These are phyloP conservation scores for Apodemia zela DNA, from an alignment of 2,888 invertebrate species.

Conservation along the genomic window DNA sequence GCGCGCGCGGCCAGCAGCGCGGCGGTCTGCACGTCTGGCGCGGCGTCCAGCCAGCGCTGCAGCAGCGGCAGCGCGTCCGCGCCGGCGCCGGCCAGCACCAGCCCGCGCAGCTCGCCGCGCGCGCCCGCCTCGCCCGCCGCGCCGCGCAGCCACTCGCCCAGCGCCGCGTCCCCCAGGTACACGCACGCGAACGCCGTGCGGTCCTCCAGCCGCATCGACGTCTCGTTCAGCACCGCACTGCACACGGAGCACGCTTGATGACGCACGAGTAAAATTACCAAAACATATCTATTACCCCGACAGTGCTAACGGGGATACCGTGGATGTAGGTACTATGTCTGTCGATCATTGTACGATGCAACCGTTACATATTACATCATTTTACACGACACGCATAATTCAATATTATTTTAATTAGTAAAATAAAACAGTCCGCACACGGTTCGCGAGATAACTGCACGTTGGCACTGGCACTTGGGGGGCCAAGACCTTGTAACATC, in stretches of 20 bases:
- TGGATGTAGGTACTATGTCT: too few relatives aligned
- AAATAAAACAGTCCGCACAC: too few relatives aligned
- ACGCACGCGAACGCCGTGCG: slow-evolving; percentile 94
- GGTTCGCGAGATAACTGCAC: too few relatives aligned
- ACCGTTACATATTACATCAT: too few relatives aligned
- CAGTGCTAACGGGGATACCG: too few relatives aligned
- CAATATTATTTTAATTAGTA: too few relatives aligned
- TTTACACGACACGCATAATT: too few relatives aligned
- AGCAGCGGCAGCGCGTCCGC: slow-evolving; percentile 88
- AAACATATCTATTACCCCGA: too few relatives aligned
- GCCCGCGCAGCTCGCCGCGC: slow-evolving; percentile 90
- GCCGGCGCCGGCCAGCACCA: slow-evolving; percentile 84
- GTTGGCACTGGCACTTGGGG: too few relatives aligned
- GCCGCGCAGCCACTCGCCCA: slow-evolving; percentile 88
- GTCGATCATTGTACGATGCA: too few relatives aligned
- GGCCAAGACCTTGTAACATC: too few relatives aligned
- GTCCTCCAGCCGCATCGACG: slow-evolving; percentile 91
- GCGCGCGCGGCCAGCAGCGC: slow-evolving; percentile 89
- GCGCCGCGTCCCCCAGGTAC: slow-evolving; percentile 89
- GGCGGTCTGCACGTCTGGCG: slow-evolving; percentile 95
- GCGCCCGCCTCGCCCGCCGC: slow-evolving; percentile 89
- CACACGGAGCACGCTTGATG: background rate
- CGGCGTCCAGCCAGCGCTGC: slow-evolving; percentile 91
- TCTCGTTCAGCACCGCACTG: slow-evolving; percentile 83
- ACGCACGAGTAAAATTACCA: too few relatives aligned